Percentiles rank a stretch among this genome's conserved stretches.
Conservation (phyloP, 1,140 invertebrate species). For the Phenacoccus solenopsis region DNA sequence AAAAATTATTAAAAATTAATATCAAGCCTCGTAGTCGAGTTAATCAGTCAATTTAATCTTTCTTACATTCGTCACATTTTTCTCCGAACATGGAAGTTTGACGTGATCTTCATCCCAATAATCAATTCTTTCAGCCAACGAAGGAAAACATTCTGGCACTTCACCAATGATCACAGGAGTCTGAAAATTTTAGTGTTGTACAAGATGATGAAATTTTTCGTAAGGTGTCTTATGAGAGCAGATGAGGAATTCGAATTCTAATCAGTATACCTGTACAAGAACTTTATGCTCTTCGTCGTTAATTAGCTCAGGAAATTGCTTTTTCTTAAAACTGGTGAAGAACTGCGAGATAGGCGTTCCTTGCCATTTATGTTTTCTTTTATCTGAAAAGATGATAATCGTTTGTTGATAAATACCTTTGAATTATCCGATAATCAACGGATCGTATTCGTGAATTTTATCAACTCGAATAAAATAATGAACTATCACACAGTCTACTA, state of each 20-base stretch:
- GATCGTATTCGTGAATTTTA: no score
- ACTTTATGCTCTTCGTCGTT: background rate
- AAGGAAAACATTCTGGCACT: background rate
- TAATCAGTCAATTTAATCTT: constrained; percentile 21
- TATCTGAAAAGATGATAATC: no score
- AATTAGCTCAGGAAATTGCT: background rate
- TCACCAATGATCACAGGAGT: background rate
- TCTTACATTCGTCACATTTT: constrained; percentile 55
- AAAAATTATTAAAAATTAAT: no score
- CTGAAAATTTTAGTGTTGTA: no score
- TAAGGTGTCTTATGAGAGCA: background rate
- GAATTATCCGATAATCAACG: no score
- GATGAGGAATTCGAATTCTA: background rate
- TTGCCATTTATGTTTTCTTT: no score
- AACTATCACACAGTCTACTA: no score
- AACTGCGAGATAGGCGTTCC: background rate
- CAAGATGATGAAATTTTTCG: background rate
- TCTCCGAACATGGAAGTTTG: constrained; percentile 63
- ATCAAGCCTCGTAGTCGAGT: constrained; percentile 29
- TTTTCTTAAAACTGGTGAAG: background rate
- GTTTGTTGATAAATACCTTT: no score
- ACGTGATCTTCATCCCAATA: constrained; percentile 71
- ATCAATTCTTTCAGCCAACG: constrained; percentile 32
- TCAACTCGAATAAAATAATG: no score
- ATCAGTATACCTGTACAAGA: background rate